A percentile compares a stretch with the other conserved stretches of the same genome.
Conservation (phyloP, 1,140 invertebrate species). For the Drosophila elegans region DNA sequence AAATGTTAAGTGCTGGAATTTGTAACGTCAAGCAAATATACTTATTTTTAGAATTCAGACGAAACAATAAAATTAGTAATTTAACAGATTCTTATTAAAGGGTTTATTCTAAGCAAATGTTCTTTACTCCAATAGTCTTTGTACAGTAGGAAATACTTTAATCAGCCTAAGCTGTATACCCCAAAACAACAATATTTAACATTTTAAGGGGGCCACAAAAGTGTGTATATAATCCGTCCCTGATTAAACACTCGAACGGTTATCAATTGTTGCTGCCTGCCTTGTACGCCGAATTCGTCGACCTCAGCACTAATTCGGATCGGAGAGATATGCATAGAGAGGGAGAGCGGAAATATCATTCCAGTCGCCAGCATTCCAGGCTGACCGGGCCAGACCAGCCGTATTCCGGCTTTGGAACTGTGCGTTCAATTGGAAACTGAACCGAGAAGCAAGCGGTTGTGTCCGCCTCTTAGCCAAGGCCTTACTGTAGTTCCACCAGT, state of each 20-base stretch:
- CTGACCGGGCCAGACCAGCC: slow-evolving; percentile 23
- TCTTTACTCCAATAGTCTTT: no score
- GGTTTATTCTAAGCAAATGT: no score
- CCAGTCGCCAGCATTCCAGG: slow-evolving; percentile 47
- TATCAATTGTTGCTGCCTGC: slow-evolving; percentile 39
- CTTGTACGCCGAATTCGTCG: slow-evolving; percentile 28
- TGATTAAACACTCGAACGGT: slow-evolving; percentile 29
- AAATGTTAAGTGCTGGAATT: no score
- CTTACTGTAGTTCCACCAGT: slow-evolving; percentile 16
- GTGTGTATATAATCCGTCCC: slow-evolving; percentile 14
- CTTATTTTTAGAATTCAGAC: no score
- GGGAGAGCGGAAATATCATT: slow-evolving; percentile 38
- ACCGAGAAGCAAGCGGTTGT: slow-evolving; percentile 51
- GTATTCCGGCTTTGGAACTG: slow-evolving; percentile 12
- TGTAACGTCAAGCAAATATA: no score
- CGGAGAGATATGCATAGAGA: slow-evolving; percentile 25
- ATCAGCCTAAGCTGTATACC: not conserved
- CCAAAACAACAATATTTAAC: not conserved
- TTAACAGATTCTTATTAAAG: no score
- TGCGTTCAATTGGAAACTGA: slow-evolving; percentile 57
- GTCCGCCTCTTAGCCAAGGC: slow-evolving; percentile 9
- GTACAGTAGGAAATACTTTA: no score
- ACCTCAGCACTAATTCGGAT: slow-evolving; percentile 29
- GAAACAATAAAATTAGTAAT: no score
- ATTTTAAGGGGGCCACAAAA: slow-evolving; percentile 5